phyloP scores from a whole-genome alignment of 2,888 invertebrate species.

The Drosophila bunnanda region DNA sequence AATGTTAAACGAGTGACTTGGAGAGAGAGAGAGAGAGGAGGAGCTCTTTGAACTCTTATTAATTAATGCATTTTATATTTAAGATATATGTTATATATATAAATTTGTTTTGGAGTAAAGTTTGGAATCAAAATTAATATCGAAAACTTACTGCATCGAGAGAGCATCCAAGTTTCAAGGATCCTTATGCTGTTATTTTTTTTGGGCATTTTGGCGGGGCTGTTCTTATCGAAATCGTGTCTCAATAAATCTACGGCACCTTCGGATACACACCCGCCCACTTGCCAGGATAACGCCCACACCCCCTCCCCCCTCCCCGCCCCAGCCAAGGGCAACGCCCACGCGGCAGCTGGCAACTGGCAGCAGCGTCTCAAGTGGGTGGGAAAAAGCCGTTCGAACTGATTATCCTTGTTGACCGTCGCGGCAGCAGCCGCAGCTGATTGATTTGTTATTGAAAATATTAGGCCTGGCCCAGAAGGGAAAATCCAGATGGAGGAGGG shows the following conservation, averaged over 20 bases:
- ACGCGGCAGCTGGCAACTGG: conserved; percentile 44
- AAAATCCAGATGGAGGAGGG: conserved; percentile 20
- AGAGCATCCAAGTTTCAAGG: conserved; percentile 31
- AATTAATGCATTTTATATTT: background rate
- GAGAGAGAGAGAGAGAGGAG: background rate
- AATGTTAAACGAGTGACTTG: background rate
- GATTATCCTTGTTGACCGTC: conserved; percentile 76
- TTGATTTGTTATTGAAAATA: conserved; percentile 80
- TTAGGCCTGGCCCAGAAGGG: conserved; percentile 64
- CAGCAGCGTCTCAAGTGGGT: conserved; percentile 18
- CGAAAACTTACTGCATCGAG: background rate
- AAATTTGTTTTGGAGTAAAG: background rate
- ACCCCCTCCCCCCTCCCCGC: no score
- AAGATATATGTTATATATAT: no score
- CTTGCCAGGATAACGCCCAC: background rate
- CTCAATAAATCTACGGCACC: conserved; percentile 73
- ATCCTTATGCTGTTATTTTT: conserved; percentile 14
- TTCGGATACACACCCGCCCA: conserved; percentile 49
- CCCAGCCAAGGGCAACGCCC: conserved; percentile 31
- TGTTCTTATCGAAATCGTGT: conserved; percentile 72
- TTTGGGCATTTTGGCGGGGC: conserved; percentile 33
- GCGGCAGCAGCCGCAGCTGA: conserved; percentile 67
- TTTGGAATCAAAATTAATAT: background rate
- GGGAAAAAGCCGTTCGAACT: conserved; percentile 58
- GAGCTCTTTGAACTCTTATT: background rate